These are phyloP conservation scores for Scytalopus superciliaris DNA, from an alignment of 2,113 vertebrate genomes.

Conservation along the genomic window DNA sequence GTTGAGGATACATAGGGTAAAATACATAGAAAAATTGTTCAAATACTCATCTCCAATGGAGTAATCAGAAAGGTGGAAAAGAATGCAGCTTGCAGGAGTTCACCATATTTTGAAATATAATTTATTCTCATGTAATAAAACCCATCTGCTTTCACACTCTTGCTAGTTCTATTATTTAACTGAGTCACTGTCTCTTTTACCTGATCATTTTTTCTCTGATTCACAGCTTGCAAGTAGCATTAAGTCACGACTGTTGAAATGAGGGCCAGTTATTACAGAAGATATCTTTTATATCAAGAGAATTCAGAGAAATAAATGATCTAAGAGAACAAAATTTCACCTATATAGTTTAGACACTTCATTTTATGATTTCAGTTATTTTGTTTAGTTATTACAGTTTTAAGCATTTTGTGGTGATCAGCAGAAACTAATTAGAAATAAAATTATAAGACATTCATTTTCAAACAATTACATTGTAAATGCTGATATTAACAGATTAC, in stretches of 20 bases:
- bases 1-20: not conserved
- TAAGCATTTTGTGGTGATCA: constrained; percentile 50
- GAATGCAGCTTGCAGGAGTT: not conserved
- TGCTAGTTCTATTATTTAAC: not conserved
- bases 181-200: not conserved
- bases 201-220: not conserved
- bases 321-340: constrained; percentile 11
- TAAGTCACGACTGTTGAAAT: not conserved
- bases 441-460: constrained; percentile 47
- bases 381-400: constrained; percentile 55
- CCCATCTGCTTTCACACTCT: not conserved
- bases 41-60: not conserved
- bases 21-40: not conserved
- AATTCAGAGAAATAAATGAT: not conserved
- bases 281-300: not conserved
- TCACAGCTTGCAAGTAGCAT: not conserved
- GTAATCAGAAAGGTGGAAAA: not conserved
- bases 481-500: constrained; percentile 66
- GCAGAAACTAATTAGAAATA: constrained; percentile 66
- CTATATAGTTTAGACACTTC: not conserved
- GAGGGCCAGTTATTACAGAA: not conserved
- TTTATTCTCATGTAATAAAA: not conserved
- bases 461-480: constrained; percentile 69
- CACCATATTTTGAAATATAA: not conserved
- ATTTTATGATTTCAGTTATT: constrained; percentile 58